These are phyloP conservation scores for Sinonovacula constricta DNA, from an alignment of 1,140 invertebrate species.

Conservation along the genomic window DNA sequence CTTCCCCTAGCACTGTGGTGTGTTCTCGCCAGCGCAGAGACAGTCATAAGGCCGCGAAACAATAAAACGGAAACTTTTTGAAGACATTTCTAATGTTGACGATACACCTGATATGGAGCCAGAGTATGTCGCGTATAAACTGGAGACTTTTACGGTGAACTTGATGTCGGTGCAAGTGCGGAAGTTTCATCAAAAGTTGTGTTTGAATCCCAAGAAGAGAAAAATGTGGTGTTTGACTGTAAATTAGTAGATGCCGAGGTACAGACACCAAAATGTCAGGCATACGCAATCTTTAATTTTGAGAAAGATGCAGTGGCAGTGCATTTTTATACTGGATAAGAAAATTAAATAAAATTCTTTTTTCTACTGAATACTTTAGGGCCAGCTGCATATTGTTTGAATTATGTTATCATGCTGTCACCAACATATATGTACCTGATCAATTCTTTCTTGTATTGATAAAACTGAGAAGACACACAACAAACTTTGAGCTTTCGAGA, in stretches of 20 bases:
- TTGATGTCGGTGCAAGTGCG: background rate
- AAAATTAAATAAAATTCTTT: slow-evolving; percentile 37
- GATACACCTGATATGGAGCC: background rate
- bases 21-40: background rate
- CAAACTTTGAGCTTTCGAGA: slow-evolving; percentile 49
- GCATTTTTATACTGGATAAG: slow-evolving; percentile 52
- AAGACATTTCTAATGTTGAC: slow-evolving; percentile 8
- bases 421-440: slow-evolving; percentile 28
- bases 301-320: slow-evolving; percentile 8
- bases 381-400: slow-evolving; percentile 46
- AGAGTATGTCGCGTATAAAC: background rate
- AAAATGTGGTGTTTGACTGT: background rate
- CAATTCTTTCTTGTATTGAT: slow-evolving; percentile 51
- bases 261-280: background rate
- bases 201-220: background rate
- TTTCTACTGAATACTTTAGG: slow-evolving; percentile 51
- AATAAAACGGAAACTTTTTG: background rate
- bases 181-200: background rate
- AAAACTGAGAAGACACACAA: slow-evolving; percentile 41
- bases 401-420: slow-evolving; percentile 43
- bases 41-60: background rate
- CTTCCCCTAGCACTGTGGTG: background rate
- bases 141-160: background rate
- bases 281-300: slow-evolving; percentile 19
- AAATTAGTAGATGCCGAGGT: slow-evolving; percentile 2